A percentile compares a stretch with the other conserved stretches of the same genome.
Conservation (phyloP, 2,888 invertebrate species). For the Zele albiditarsus region DNA sequence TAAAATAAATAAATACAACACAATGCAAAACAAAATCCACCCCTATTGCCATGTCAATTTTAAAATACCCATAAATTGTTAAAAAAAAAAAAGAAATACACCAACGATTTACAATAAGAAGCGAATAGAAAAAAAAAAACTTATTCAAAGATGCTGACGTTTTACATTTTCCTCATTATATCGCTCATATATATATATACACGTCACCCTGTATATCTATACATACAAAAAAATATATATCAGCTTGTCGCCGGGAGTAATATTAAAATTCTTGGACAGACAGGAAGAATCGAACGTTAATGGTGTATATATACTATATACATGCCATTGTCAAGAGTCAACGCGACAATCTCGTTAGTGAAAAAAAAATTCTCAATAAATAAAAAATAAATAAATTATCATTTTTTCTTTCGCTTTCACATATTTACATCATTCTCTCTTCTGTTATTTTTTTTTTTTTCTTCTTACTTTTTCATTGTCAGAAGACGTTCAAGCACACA, state of each 20-base stretch:
- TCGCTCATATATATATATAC: background rate
- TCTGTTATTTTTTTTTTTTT: slow-evolving; percentile 21
- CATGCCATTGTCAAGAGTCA: slow-evolving; percentile 14
- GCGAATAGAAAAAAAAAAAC: background rate
- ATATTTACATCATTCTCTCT: background rate
- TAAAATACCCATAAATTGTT: no score
- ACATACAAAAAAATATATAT: background rate
- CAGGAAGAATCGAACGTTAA: slow-evolving; percentile 36
- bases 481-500: slow-evolving; percentile 9
- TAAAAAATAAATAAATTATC: background rate
- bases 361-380: background rate
- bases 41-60: no score
- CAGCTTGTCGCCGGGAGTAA: slow-evolving; percentile 19
- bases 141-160: background rate
- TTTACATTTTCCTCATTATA: slow-evolving; percentile 36
- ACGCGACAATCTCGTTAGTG: slow-evolving; percentile 31
- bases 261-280: slow-evolving; percentile 38
- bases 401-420: background rate
- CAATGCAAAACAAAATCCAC: no score
- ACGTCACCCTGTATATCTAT: background rate
- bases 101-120: background rate
- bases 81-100: no score
- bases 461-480: slow-evolving; percentile 1
- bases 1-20: no score
- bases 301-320: slow-evolving; percentile 21